Base-by-base conservation (phyloP, 53 echinoderm and acorn worm species). In the Paelopatides confundens region DNA sequence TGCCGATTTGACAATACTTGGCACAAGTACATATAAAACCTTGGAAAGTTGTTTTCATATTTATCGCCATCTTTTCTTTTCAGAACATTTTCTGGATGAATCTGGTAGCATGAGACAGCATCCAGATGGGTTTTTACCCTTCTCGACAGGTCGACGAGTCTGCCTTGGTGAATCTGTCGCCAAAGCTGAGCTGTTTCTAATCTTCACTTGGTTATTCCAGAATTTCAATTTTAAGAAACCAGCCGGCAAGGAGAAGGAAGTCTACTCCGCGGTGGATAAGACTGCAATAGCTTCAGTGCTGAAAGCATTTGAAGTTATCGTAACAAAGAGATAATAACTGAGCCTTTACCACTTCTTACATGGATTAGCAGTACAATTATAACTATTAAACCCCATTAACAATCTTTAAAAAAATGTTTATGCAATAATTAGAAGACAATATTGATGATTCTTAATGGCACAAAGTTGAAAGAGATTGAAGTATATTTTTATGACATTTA, bases 161-260 rank as follows among this genome's bases (percentile, higher is more conserved):
- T 96, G 96, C 65, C 90, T 96, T 35, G 96, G 96, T 11, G 94
- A 94, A 74, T 67, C 85, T 62, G 87, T 93, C 15, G 96, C 96
- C 26, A 94, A 94, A 86, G 90, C 94, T 18, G 92, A 96, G 24
- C 64, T 94, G 65, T 94, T 96, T 47, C 84, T 94, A 6, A 81
- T 96, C 53, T 94, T 94, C 77, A 77, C 77, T 0, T 94, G 94
- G 92, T 76, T 96, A 26, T 88, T 96, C 21, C 86, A 94, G 88
- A 77, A 94, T 31, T 96, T 89, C 88, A 86, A 62, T 31, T 86
- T 96, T 40, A 88, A 71, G 51, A 92, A 88, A 37, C 92, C 90
- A 28, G 92, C 94, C 21, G 94, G 96, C 8, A 92, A 76, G 33
- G 92, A 86, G 51, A 15, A 39, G 3, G 89, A 50, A 24, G 49